A percentile compares a stretch with the other conserved stretches of the same genome.
These are phyloP conservation scores for Calliphora vomitoria DNA, from an alignment of 2,888 invertebrate species.

Conservation along the genomic window DNA sequence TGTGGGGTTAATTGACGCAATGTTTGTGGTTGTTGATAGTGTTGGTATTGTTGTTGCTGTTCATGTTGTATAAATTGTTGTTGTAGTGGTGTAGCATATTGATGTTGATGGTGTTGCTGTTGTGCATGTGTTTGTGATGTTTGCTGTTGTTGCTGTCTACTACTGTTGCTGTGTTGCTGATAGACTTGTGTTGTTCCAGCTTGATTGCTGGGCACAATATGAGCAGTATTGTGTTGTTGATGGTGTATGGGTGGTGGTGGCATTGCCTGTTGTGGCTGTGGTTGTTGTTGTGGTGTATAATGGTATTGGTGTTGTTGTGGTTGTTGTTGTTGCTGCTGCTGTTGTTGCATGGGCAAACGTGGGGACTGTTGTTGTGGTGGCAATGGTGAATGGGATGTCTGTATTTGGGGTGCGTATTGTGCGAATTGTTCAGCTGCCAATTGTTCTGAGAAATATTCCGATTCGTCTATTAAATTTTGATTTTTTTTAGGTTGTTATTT, in stretches of 20 bases:
- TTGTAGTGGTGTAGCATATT: conserved; percentile 75
- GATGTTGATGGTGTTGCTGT: conserved; percentile 77
- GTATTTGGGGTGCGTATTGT: conserved; percentile 83
- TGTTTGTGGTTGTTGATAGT: conserved; percentile 75
- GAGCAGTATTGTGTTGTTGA: conserved; percentile 84
- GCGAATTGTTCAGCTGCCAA: conserved; percentile 85
- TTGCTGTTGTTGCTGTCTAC: conserved; percentile 78
- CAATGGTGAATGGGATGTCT: conserved; percentile 76
- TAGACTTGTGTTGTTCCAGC: conserved; percentile 77
- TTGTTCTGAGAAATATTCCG: conserved; percentile 85
- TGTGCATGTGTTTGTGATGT: conserved; percentile 76
- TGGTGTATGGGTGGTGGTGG: conserved; percentile 83
- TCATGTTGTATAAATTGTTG: conserved; percentile 78
- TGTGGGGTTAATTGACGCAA: conserved; percentile 74
- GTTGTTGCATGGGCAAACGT: conserved; percentile 74
- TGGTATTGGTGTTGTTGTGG: conserved; percentile 77
- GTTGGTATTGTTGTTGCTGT: conserved; percentile 78
- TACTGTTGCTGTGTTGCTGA: conserved; percentile 73
- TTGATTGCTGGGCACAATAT: conserved; percentile 82
- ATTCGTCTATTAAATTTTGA: conserved; percentile 80
- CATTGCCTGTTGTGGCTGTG: conserved; percentile 83
- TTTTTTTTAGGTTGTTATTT: conserved; percentile 31
- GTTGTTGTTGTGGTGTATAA: conserved; percentile 79
- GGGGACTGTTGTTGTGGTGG: conserved; percentile 76
- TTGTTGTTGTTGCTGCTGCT: conserved; percentile 79